Evolutionary conservation across 2,888 invertebrate species (phyloP).

Genomic region (Thymelicus acteon): DNA sequence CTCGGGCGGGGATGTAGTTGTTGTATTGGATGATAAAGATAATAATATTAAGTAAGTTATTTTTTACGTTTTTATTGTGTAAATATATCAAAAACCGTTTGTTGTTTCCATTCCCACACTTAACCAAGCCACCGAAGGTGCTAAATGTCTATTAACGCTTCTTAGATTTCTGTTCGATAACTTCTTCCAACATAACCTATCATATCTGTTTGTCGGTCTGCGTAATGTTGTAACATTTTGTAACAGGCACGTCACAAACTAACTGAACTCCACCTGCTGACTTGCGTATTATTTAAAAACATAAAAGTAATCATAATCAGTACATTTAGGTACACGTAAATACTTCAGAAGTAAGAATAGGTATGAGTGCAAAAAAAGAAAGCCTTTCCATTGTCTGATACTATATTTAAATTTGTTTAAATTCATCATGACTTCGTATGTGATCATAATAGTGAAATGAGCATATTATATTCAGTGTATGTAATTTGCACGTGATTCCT

Average conservation of each 20-base stretch:
- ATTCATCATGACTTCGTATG: not conserved
- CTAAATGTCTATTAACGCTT: conserved; percentile 83
- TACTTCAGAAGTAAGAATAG: too few relatives aligned
- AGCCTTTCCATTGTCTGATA: not conserved
- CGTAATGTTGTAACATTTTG: conserved; percentile 43
- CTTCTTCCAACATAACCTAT: conserved; percentile 45
- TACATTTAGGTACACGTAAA: too few relatives aligned
- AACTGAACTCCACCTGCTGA: too few relatives aligned
- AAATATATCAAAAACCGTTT: conserved; percentile 79
- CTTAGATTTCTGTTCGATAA: conserved; percentile 65
- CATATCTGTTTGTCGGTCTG: conserved; percentile 54
- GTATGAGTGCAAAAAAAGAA: not conserved
- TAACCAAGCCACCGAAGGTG: conserved; percentile 79
- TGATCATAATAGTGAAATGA: conserved; percentile 45
- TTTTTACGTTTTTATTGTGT: conserved; percentile 85
- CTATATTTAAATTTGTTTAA: not conserved
- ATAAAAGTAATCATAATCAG: too few relatives aligned
- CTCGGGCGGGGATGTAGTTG: conserved; percentile 80
- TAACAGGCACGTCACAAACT: conserved; percentile 3
- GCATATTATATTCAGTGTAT: conserved; percentile 63
- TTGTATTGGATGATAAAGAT: conserved; percentile 83
- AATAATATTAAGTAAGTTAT: conserved; percentile 85
- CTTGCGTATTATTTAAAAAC: too few relatives aligned
- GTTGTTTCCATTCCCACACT: conserved; percentile 76
- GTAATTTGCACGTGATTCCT: conserved; percentile 60